These are phyloP conservation scores for Drosophila tanythrix DNA, from an alignment of 2,888 invertebrate genomes.

Conservation along the genomic window DNA sequence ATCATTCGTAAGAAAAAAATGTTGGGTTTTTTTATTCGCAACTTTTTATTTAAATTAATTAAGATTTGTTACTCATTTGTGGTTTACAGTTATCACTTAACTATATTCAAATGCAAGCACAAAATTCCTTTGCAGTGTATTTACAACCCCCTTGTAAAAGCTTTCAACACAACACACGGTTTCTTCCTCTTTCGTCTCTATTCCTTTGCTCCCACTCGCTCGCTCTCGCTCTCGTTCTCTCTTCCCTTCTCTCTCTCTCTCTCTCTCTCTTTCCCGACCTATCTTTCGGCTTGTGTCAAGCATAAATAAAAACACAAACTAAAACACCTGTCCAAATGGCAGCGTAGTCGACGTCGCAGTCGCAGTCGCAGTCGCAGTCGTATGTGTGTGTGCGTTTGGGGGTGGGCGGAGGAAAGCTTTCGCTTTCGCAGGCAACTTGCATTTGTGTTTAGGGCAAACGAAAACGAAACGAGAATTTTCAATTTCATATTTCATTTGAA, in stretches of 20 bases:
- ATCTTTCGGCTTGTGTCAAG: constrained; percentile 32
- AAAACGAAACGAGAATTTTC: constrained; percentile 62
- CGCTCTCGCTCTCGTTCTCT: constrained; percentile 2
- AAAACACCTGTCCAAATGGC: constrained; percentile 77
- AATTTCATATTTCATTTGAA: constrained; percentile 70
- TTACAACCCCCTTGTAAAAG: constrained; percentile 46
- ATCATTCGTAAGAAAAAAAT: no score
- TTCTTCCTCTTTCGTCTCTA: neutral
- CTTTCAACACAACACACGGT: constrained; percentile 27
- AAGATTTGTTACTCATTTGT: constrained; percentile 2
- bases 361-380: constrained; percentile 30
- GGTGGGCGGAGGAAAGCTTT: constrained; percentile 61
- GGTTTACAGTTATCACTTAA: constrained; percentile 10
- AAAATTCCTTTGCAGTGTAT: constrained; percentile 53
- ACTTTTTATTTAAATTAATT: neutral
- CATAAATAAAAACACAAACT: constrained; percentile 58
- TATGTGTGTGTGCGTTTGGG: constrained; percentile 4
- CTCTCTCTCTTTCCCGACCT: neutral
- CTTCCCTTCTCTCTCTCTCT: neutral
- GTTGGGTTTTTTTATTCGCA: no score
- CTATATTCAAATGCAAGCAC: constrained; percentile 1
- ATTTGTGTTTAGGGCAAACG: constrained; percentile 55
- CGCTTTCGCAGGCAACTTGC: constrained; percentile 43
- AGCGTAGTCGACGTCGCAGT: constrained; percentile 46
- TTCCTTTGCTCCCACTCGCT: neutral